Percentiles rank a stretch among this genome's conserved stretches.
These are phyloP conservation scores for Oscheius sp. DNA, from an alignment of 2,888 invertebrate genomes.

Conservation along the genomic window DNA sequence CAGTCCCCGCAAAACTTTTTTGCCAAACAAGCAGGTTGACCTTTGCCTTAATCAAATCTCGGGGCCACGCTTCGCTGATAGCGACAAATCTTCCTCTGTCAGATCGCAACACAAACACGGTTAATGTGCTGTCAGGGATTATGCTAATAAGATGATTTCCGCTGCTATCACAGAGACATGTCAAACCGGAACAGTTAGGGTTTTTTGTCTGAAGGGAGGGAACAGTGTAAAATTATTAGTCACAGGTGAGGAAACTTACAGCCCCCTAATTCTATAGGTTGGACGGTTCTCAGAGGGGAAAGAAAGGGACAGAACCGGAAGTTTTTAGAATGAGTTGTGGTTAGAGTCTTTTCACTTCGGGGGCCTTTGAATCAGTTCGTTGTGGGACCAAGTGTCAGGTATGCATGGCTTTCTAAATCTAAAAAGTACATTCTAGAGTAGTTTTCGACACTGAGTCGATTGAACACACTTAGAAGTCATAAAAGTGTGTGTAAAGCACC, in stretches of 20 bases:
- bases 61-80: constrained; percentile 29
- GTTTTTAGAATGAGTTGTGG: too few species aligned
- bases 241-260: not conserved
- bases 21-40: not conserved
- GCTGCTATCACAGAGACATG: not conserved
- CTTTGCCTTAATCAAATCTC: constrained; percentile 34
- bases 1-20: not conserved
- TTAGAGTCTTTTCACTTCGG: too few species aligned
- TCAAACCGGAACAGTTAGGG: constrained; percentile 20
- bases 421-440: too few species aligned
- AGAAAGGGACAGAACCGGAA: too few species aligned
- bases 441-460: too few species aligned
- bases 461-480: too few species aligned
- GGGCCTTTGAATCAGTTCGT: too few species aligned
- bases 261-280: too few species aligned
- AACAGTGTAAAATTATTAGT: constrained; percentile 22
- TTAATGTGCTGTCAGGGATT: constrained; percentile 6
- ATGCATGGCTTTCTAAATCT: too few species aligned
- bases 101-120: constrained; percentile 3
- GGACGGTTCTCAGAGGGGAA: too few species aligned
- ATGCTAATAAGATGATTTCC: constrained; percentile 31
- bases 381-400: too few species aligned
- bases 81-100: constrained; percentile 14
- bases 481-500: too few species aligned
- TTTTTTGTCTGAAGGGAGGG: constrained; percentile 7